These are phyloP conservation scores for Himalopsyche japonica DNA, from an alignment of 2,888 invertebrate genomes.

Conservation along the genomic window DNA sequence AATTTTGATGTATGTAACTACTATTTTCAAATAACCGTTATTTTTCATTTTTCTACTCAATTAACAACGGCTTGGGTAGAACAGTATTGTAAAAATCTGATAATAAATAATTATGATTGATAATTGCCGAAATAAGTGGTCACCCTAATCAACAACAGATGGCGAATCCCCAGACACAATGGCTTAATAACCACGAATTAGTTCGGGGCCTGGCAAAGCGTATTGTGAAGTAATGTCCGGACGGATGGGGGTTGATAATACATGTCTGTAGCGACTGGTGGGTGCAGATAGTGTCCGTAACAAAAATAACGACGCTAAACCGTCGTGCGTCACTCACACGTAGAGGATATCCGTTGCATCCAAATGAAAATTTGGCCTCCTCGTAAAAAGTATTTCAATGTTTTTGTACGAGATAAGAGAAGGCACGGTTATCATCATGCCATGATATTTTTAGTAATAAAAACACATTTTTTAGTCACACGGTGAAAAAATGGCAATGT, in stretches of 20 bases:
- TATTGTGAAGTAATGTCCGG: constrained; percentile 10
- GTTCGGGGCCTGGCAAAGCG: neutral
- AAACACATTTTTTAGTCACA: too few species aligned
- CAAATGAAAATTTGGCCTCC: neutral
- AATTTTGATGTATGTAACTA: too few species aligned
- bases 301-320: neutral
- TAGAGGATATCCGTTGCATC: neutral
- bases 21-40: too few species aligned
- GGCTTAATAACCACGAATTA: constrained; percentile 20
- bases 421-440: too few species aligned
- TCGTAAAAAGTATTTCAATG: neutral
- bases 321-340: neutral
- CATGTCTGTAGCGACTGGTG: neutral
- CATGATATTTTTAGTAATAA: too few species aligned
- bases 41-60: too few species aligned
- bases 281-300: neutral
- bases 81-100: neutral
- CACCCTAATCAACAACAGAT: neutral
- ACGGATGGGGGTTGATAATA: neutral
- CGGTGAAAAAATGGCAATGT: too few species aligned
- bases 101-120: neutral
- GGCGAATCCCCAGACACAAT: neutral
- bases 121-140: neutral
- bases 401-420: neutral
- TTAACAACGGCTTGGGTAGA: too few species aligned